Evolutionary conservation across 2,113 vertebrate species (phyloP).

Genomic region (Proteles cristata): DNA sequence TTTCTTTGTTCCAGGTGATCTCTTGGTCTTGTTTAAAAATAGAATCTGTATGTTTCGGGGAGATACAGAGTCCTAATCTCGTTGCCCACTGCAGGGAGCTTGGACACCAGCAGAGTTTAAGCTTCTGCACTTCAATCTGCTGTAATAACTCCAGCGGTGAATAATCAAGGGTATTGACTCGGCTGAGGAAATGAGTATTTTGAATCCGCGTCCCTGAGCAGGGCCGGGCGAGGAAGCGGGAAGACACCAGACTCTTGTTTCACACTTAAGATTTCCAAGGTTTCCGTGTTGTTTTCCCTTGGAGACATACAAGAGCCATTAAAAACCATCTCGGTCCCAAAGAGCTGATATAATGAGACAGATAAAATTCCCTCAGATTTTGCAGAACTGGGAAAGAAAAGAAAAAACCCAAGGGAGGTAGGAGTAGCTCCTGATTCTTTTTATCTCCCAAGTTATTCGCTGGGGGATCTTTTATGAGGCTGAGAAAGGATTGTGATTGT

Average conservation of each 20-base stretch:
- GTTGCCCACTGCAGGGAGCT: neutral
- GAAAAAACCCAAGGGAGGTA: neutral
- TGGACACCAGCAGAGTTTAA: neutral
- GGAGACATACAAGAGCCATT: constrained; percentile 5
- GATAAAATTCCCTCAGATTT: neutral
- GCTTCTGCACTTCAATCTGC: neutral
- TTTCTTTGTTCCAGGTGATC: neutral
- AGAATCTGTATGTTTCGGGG: neutral
- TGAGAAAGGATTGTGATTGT: neutral
- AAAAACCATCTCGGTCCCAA: neutral
- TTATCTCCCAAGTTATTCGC: neutral
- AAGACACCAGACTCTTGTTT: neutral
- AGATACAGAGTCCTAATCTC: neutral
- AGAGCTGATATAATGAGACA: neutral
- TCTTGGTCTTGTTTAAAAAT: neutral
- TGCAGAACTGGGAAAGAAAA: neutral
- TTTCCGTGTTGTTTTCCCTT: neutral
- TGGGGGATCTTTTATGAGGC: neutral
- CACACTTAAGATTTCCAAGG: neutral
- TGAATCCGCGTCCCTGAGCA: neutral
- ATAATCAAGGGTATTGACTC: neutral
- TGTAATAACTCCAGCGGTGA: neutral
- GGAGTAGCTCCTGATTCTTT: neutral
- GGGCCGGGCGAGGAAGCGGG: neutral
- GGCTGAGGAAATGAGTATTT: neutral